Evolutionary conservation across 2,113 vertebrate genomes (phyloP).

Genomic region (Lipophrys pholis): DNA sequence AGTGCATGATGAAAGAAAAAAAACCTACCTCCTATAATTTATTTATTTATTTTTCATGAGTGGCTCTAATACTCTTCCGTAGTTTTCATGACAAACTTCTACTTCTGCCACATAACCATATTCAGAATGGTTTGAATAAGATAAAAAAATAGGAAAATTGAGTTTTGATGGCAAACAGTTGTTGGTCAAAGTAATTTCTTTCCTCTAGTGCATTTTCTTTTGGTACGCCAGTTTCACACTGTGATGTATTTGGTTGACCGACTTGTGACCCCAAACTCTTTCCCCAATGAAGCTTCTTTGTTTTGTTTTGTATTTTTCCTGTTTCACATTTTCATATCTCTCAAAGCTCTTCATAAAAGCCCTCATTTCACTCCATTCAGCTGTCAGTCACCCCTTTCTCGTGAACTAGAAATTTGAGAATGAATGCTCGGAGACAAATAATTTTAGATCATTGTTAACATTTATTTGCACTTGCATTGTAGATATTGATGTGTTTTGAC

Average conservation of each 20-base stretch:
- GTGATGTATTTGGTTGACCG: not conserved
- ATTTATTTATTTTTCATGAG: no score
- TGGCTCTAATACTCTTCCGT: no score
- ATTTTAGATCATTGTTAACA: no score
- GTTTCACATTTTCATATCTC: not conserved
- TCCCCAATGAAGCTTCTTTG: not conserved
- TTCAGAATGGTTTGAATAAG: not conserved
- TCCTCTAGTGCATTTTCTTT: not conserved
- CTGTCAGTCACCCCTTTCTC: not conserved
- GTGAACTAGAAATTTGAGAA: not conserved
- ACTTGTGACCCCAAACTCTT: constrained; percentile 7
- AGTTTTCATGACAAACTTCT: not conserved
- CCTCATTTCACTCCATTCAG: not conserved
- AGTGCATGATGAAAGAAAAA: no score
- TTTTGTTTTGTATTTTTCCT: not conserved
- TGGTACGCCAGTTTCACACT: not conserved
- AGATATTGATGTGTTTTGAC: not conserved
- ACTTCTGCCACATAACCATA: not conserved
- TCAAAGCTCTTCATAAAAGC: not conserved
- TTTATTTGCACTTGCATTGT: not conserved
- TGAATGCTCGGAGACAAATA: not conserved
- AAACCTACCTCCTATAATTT: no score
- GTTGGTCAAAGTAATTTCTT: not conserved
- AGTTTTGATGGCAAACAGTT: not conserved
- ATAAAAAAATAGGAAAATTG: not conserved